Percentiles rank a stretch among this genome's conserved stretches.
phyloP scores from a whole-genome alignment of 2,797 vertebrate species.

The Hippopotamyrus pictus region DNA sequence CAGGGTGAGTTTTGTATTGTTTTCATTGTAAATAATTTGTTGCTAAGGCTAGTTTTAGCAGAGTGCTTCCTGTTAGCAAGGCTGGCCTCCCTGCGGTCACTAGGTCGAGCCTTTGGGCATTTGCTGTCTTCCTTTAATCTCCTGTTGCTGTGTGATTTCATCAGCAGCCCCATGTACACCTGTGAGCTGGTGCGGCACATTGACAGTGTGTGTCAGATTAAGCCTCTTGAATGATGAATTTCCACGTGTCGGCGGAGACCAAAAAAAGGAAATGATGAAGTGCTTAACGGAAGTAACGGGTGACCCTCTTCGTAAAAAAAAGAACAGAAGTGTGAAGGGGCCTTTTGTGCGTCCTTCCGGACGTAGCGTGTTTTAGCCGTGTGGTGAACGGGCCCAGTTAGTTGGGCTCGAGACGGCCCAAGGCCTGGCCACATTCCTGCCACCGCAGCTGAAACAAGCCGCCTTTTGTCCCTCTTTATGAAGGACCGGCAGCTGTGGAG shows the following conservation, averaged over 20 bases:
- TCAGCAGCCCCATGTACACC: background rate
- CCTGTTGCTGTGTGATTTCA: background rate
- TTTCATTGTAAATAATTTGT: background rate
- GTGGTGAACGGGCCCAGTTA: background rate
- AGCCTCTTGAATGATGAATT: background rate
- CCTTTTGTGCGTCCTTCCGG: background rate
- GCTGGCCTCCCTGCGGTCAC: background rate
- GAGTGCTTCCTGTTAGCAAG: background rate
- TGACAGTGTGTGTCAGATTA: background rate
- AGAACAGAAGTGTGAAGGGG: background rate
- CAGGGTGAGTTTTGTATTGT: background rate
- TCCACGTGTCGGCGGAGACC: background rate
- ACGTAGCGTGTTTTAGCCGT: background rate
- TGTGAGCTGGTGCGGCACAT: background rate
- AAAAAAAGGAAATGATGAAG: background rate
- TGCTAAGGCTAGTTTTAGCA: background rate
- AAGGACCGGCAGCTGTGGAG: background rate
- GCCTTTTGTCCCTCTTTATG: background rate
- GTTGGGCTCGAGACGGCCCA: too few species aligned
- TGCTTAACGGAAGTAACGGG: slow-evolving; percentile 4
- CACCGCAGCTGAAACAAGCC: background rate
- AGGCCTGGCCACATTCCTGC: background rate
- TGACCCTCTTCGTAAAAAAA: background rate
- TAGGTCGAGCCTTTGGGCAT: background rate
- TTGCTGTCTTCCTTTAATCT: background rate